Evolutionary conservation across 1,140 invertebrate genomes (phyloP).

Genomic region (Sycobia sp.): DNA sequence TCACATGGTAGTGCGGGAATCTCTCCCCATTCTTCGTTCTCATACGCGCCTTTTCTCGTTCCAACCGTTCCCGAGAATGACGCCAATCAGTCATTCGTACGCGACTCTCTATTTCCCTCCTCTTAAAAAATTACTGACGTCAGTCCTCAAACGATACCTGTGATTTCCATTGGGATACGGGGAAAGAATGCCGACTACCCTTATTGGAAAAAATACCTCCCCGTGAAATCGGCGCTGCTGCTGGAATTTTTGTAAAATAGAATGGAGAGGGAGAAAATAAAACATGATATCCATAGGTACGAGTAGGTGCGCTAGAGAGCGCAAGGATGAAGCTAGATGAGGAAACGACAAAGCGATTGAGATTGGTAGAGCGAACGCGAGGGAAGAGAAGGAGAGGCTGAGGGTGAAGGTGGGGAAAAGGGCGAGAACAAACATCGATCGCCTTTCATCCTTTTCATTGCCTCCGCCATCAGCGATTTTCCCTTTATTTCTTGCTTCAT

Average conservation of each 20-base stretch:
- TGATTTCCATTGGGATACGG: constrained; percentile 28
- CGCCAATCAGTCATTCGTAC: constrained; percentile 1
- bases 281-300: neutral
- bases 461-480: constrained; percentile 6
- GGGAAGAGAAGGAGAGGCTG: neutral
- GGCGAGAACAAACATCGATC: neutral
- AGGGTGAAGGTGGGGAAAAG: neutral
- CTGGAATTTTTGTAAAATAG: constrained; percentile 13
- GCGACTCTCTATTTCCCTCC: neutral
- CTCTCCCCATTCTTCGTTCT: neutral
- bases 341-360: constrained; percentile 19
- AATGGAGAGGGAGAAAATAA: neutral
- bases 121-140: constrained; percentile 14
- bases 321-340: neutral
- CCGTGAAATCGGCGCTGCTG: neutral
- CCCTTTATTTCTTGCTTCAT: constrained; percentile 10
- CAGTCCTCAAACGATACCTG: constrained; percentile 5
- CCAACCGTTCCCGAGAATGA: too few species aligned
- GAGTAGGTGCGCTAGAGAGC: too few species aligned
- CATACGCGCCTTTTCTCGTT: neutral
- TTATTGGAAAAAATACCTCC: neutral
- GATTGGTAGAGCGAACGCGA: neutral
- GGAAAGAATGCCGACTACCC: neutral
- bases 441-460: constrained; percentile 19
- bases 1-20: neutral